Evolutionary conservation across 2,797 vertebrate genomes (phyloP).

Genomic region (Urocyon cinereoargenteus): DNA sequence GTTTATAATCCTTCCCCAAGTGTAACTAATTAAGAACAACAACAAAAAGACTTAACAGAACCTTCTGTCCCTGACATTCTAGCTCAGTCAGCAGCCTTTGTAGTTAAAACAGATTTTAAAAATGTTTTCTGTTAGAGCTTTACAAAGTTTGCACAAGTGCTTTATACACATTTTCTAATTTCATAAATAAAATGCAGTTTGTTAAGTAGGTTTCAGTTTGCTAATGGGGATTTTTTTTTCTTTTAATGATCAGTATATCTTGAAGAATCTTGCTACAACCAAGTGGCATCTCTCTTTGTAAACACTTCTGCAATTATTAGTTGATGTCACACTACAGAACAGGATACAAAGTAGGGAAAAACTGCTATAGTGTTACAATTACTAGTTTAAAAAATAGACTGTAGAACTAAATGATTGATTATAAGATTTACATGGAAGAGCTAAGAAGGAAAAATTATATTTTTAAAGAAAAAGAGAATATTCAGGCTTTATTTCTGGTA

Average conservation of each 20-base stretch:
- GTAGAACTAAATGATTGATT: slow-evolving; percentile 72
- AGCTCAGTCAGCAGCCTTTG: slow-evolving; percentile 48
- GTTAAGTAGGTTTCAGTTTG: slow-evolving; percentile 56
- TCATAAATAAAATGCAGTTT: slow-evolving; percentile 47
- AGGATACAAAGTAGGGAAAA: slow-evolving; percentile 42
- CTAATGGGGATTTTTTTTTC: not conserved
- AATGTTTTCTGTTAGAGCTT: slow-evolving; percentile 54
- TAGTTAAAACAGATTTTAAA: slow-evolving; percentile 42
- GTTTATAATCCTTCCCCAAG: not conserved
- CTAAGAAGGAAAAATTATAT: slow-evolving; percentile 82
- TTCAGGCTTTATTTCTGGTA: slow-evolving; percentile 86
- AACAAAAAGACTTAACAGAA: not conserved
- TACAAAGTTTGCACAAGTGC: slow-evolving; percentile 61
- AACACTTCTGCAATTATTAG: slow-evolving; percentile 39
- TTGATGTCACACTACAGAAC: slow-evolving; percentile 52
- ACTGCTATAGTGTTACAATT: slow-evolving; percentile 35
- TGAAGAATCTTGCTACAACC: slow-evolving; percentile 57
- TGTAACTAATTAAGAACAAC: slow-evolving; percentile 1
- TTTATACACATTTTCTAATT: slow-evolving; percentile 67
- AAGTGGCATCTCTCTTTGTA: not conserved
- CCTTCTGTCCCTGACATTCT: not conserved
- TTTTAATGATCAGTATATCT: not conserved
- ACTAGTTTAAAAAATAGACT: slow-evolving; percentile 70
- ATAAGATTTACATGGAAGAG: slow-evolving; percentile 72
- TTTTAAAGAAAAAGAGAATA: slow-evolving; percentile 85